Conservation (phyloP, 2,888 invertebrate species). For the Fragum fragum region DNA sequence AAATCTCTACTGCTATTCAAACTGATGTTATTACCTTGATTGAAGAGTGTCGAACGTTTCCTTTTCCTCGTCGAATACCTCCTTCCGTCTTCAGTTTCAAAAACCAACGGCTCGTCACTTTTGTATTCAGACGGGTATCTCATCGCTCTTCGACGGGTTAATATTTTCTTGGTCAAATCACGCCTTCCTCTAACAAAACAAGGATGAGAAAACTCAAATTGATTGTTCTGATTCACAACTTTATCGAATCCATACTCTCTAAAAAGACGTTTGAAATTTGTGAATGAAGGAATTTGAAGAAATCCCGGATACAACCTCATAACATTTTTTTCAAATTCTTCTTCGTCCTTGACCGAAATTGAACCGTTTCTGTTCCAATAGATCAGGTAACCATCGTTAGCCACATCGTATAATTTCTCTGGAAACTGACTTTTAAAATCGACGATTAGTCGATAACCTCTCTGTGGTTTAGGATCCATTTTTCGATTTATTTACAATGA, state of each 20-base stretch:
- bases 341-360: constrained; percentile 71
- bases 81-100: constrained; percentile 39
- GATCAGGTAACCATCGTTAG: constrained; percentile 76
- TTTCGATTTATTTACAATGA: constrained; percentile 19
- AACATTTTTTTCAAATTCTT: constrained; percentile 78
- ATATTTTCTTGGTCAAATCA: constrained; percentile 68
- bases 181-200: constrained; percentile 71
- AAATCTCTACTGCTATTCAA: background rate
- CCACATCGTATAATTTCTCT: constrained; percentile 79
- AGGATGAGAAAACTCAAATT: constrained; percentile 80
- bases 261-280: constrained; percentile 83
- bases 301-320: constrained; percentile 83
- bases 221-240: constrained; percentile 67
- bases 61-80: constrained; percentile 59
- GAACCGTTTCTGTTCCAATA: constrained; percentile 78
- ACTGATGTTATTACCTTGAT: background rate
- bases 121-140: constrained; percentile 29
- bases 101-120: background rate
- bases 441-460: constrained; percentile 61
- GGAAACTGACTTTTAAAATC: constrained; percentile 79
- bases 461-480: constrained; percentile 47
- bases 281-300: constrained; percentile 82
- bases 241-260: constrained; percentile 84
- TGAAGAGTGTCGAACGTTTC: constrained; percentile 41
- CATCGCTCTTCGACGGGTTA: constrained; percentile 70